Percentiles rank a stretch among this genome's conserved stretches.
phyloP scores from a whole-genome alignment of 2,113 vertebrate genomes.

The Oreochromis niloticus region DNA sequence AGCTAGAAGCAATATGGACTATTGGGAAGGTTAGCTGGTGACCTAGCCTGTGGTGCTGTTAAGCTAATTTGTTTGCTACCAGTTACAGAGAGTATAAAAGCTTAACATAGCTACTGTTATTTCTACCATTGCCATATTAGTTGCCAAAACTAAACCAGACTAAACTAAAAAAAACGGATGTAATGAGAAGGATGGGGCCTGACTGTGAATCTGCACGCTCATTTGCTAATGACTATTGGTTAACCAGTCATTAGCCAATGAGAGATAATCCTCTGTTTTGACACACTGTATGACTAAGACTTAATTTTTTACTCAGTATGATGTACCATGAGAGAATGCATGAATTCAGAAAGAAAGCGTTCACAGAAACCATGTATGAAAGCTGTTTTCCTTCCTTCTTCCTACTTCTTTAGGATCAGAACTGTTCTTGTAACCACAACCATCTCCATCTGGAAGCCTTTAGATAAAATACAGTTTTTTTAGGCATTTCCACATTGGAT shows the following conservation, averaged over 20 bases:
- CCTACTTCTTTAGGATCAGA: background rate
- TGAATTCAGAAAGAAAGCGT: background rate
- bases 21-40: background rate
- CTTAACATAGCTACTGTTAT: background rate
- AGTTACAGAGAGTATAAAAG: background rate
- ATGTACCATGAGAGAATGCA: background rate
- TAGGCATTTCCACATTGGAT: background rate
- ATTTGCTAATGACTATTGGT: background rate
- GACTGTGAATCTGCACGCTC: background rate
- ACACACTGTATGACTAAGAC: background rate
- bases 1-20: background rate
- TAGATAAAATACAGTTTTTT: fast-evolving
- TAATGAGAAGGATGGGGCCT: background rate
- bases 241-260: background rate
- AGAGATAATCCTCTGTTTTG: background rate
- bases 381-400: background rate
- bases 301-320: background rate
- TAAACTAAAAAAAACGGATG: background rate
- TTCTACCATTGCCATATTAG: background rate
- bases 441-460: background rate
- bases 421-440: background rate
- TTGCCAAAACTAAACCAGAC: background rate
- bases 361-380: background rate
- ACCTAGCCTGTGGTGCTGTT: background rate
- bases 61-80: background rate